phyloP scores from a whole-genome alignment of 2,888 invertebrate genomes.

The Rhamnusium bicolor region DNA sequence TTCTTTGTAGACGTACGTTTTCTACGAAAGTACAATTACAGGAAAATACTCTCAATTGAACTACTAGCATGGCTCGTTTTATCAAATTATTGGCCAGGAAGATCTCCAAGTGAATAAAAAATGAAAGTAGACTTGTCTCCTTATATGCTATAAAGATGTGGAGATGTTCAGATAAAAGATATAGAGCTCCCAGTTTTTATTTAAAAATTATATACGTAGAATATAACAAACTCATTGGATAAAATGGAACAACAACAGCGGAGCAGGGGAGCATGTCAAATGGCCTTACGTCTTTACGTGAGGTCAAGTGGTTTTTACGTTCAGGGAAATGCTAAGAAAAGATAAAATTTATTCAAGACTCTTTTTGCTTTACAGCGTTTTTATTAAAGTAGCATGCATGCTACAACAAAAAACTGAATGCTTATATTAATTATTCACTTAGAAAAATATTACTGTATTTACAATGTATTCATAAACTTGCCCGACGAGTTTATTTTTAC shows the following conservation, averaged over 20 bases:
- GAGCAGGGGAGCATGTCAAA: constrained; percentile 11
- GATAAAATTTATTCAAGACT: constrained; percentile 22
- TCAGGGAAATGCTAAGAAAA: constrained; percentile 18
- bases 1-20: no score
- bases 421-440: constrained; percentile 14
- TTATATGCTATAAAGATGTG: constrained; percentile 24
- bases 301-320: constrained; percentile 49
- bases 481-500: not conserved
- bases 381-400: constrained; percentile 10
- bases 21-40: constrained; percentile 20
- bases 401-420: constrained; percentile 11
- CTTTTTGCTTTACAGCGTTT: constrained; percentile 27
- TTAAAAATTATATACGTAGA: constrained; percentile 51
- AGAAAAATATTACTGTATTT: not conserved
- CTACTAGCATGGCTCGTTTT: not conserved
- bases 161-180: constrained; percentile 35
- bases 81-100: constrained; percentile 13
- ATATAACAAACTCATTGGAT: constrained; percentile 50
- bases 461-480: not conserved
- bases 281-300: constrained; percentile 41
- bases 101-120: constrained; percentile 18
- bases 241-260: constrained; percentile 33
- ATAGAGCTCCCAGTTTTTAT: constrained; percentile 45
- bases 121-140: constrained; percentile 17
- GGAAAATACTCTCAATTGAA: not conserved